Conservation (phyloP, 2,888 invertebrate species). For the Reticulitermes lucifugus region DNA sequence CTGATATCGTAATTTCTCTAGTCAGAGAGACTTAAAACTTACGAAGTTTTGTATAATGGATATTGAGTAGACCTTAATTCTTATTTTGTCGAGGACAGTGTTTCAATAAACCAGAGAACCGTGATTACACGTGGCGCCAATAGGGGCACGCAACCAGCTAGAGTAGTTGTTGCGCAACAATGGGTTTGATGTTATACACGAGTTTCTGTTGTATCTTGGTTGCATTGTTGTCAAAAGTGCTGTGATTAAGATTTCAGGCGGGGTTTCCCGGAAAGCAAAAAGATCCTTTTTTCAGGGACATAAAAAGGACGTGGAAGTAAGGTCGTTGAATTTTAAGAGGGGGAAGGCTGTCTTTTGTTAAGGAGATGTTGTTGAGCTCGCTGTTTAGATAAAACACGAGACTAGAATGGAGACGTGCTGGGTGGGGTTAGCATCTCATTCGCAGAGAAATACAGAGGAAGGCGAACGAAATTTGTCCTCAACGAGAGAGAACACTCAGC, state of each 20-base stretch:
- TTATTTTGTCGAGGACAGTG: too few species aligned
- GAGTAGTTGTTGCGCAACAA: slow-evolving; percentile 36
- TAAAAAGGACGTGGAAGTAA: slow-evolving; percentile 41
- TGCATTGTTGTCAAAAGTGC: slow-evolving; percentile 40
- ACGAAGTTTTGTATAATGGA: too few species aligned
- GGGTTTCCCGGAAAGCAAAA: slow-evolving; percentile 32
- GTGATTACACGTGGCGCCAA: slow-evolving; percentile 16
- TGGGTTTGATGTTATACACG: slow-evolving; percentile 33
- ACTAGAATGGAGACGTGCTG: neutral
- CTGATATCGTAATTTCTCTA: too few species aligned
- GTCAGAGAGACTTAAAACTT: too few species aligned
- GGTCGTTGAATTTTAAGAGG: slow-evolving; percentile 42
- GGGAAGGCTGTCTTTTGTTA: slow-evolving; percentile 36
- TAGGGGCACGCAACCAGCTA: neutral
- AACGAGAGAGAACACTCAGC: too few species aligned
- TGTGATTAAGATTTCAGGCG: slow-evolving; percentile 45
- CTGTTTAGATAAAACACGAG: slow-evolving; percentile 39
- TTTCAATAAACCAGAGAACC: too few species aligned
- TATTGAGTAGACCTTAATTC: too few species aligned
- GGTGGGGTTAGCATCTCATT: slow-evolving; percentile 7
- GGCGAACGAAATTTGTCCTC: neutral
- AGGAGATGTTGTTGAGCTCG: slow-evolving; percentile 28
- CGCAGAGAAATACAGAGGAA: slow-evolving; percentile 10
- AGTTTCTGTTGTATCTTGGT: slow-evolving; percentile 35
- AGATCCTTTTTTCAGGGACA: slow-evolving; percentile 14